Evolutionary conservation across 2,113 vertebrate genomes (phyloP), one percentile per base, ranked within the genome.

Genomic region (Cervus canadensis): DNA sequence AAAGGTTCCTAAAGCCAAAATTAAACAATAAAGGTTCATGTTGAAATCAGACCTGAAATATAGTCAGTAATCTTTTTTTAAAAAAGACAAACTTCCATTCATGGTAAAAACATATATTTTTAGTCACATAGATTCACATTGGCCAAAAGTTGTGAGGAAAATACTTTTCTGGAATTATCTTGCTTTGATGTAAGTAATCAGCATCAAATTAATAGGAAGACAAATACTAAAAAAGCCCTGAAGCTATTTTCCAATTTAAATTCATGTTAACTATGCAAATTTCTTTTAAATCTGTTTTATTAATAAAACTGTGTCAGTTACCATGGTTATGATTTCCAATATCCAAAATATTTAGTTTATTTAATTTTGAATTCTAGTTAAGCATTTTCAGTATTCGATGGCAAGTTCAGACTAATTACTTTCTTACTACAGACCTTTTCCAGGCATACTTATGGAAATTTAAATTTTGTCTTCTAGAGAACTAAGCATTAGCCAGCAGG

Each of bases 401-500:
- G 59, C 71, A 96, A 95, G 52, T 94, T 95, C 67, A 87, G 59
- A 96, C 9, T 64, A 78, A 93, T 28, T 83, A 25, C 40, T 85
- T 93, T 90, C 17, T 89, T 93, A 97, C 91, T 97, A 91, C 56
- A 95, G 21, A 87, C 10, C 60, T 84, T 71, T 92, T 94, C 94
- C 78, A 97, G 54, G 93, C 16, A 94, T 91, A 95, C 84, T 97
- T 89, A 89, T 16, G 94, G 40, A 96, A 96, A 97, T 86, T 96
- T 78, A 95, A 93, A 96, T 93, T 84, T 91, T 94, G 57, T 89
- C 36, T 97, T 94, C 50, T 86, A 82, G 87, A 87, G 86, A 95
- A 89, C 3, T 96, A 50, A 92, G 64, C 52, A 96, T 92, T 95
- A 92, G 87, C 94, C 30, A 97, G 78, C 19, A 91, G 21, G 67